Base-by-base conservation (phyloP, 2,888 invertebrate species). In the Zeuzera pyrina region DNA sequence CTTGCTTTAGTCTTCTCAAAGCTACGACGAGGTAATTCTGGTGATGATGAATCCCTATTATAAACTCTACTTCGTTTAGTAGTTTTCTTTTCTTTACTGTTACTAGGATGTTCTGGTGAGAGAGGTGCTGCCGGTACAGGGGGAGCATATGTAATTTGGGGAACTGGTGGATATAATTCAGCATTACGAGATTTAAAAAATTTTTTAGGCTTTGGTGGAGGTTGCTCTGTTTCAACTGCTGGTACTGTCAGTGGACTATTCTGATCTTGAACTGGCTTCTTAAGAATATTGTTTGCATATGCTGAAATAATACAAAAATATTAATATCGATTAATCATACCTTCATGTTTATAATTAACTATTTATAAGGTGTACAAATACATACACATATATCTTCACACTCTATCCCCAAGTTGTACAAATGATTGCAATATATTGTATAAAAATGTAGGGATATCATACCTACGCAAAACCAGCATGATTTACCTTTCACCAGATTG, bases 111-210 rank as follows among this genome's bases (percentile, higher is more conserved):
- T 49, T 84, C 79, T 28, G 83, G 81, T 22, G 84, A 81, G 12
- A 79, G 53, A 22, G 84, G 74, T 33, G 76, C 74, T 36, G 73
- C 73, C 38, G 76, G 60, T 42, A 71, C 74, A 27, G 83, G 78
- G 32, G 84, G 83, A 35, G 84, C 84, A 63, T 83, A 84, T 22
- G 77, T 81, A 27, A 83, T 83, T 46, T 83, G 84, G 42, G 84
- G 84, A 38, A 83, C 77, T 40, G 77, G 71, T 36, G 87, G 87
- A 37, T 86, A 85, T 2, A 85, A 77, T 44, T 89, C 88, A 12
- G 88, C 85, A 70, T 92, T 93, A 31, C 92, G 89, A 58, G 93
- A 94, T 63, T 95, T 95, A 64, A 95, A 95, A 70, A 95, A 95
- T 64, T 95, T 95, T 62, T 94, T 92, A 26, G 94, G 94, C 65